Evolutionary conservation across 1,140 invertebrate species (phyloP), one percentile per base, ranked within the genome.

Genomic region (Philaenus spumarius): DNA sequence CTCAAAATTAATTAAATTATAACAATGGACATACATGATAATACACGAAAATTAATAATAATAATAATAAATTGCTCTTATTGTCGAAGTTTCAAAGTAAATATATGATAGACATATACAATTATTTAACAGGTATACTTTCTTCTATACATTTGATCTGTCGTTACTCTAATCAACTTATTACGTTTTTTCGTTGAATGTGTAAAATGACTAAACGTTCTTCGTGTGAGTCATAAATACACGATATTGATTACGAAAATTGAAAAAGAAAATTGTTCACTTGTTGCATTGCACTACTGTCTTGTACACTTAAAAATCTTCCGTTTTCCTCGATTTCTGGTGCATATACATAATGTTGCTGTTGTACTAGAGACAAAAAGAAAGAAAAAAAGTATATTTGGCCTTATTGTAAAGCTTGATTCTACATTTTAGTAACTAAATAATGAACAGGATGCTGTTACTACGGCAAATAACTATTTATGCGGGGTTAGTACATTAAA

Each of bases 21-120:
- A 30, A 30, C 26, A 30, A 30, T 4, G 26, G 26, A 30, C 26
- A 30, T 30, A 30, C 26, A 30, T 30, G 26, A 30, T 3, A 30
- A 30, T 30, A 30, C 26, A 30, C 26, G 9, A 30, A 30, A 4
- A 30, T 4, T 30, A 30, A 30, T 30, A 30, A 30, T 30, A 30
- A 30, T 30, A 30, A 30, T 30, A 30, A 30, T 30, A 30, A 30
- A 30, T 30, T 30, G 26, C 15, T 2, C 11, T 53, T 53, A 53
- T 53, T 53, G 50, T 53, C 50, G 35, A 53, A 35, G 30, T 37
- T 53, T 39, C 19, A 53, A 53, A 53, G 50, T 37, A 53, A 51
- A 53, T 53, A 30, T 30, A 30, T 30, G 26, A 30, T 30, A 30
- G 26, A 30, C 26, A 30, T 30, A 30, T 30, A 30, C 26, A 30